Conservation (phyloP, 1,140 invertebrate genomes). For the Drosophila ananassae region DNA sequence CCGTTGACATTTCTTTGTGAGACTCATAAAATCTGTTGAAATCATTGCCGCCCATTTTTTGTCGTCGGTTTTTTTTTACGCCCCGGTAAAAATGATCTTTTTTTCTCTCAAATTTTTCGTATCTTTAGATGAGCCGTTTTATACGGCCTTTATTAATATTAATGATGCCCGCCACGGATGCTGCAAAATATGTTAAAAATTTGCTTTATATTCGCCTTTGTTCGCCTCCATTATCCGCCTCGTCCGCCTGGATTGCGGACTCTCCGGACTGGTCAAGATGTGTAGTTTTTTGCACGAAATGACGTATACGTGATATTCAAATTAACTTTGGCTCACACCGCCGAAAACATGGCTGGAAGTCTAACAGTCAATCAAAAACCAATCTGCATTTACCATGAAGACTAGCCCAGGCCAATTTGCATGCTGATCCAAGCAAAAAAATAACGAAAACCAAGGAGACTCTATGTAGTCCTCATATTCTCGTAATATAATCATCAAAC, state of each 20-base stretch:
- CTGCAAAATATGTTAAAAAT: constrained; percentile 53
- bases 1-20: constrained; percentile 64
- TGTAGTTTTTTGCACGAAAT: constrained; percentile 15
- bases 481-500: constrained; percentile 26
- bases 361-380: constrained; percentile 72
- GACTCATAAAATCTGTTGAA: constrained; percentile 45
- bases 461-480: constrained; percentile 4
- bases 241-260: too few species aligned
- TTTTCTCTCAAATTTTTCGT: constrained; percentile 29
- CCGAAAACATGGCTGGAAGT: constrained; percentile 23
- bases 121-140: constrained; percentile 68
- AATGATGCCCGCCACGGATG: constrained; percentile 65
- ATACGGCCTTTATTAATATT: constrained; percentile 76
- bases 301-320: constrained; percentile 51
- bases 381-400: constrained; percentile 58
- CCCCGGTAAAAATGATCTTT: constrained; percentile 23
- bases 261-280: constrained; percentile 19
- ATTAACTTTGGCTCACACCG: constrained; percentile 7
- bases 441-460: constrained; percentile 12
- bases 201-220: constrained; percentile 21
- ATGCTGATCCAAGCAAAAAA: constrained; percentile 49
- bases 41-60: constrained; percentile 35
- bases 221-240: constrained; percentile 7
- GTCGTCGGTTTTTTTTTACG: constrained; percentile 10
- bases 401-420: constrained; percentile 60